Base-by-base conservation (phyloP, 2,888 invertebrate species). In the Tuta absoluta region DNA sequence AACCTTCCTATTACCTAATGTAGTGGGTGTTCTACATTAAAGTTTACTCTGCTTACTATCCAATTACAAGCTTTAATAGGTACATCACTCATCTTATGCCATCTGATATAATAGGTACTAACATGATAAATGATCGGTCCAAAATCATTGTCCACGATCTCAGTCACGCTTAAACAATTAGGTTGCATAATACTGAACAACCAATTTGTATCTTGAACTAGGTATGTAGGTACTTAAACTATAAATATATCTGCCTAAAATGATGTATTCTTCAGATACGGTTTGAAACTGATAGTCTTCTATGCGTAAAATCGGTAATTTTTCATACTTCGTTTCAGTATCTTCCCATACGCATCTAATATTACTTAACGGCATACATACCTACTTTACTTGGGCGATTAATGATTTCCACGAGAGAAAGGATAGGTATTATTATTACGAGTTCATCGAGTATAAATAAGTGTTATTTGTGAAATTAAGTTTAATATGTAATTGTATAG, bases 151-250 rank as follows among this genome's bases (percentile, higher is more conserved):
- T 68, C 69, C 63, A 65, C 64, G 65, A 72, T 70, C 70, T 51
- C 28, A 78, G 77, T 78, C 78, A 80, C 79, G 80, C 71, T 73
- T 51, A 73, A 77, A 75, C 77, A 74, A 78, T 79, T 77, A 71
- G 70, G 75, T 78, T 79, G 75, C 74, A 73, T 77, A 69, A 67
- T 67, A 67, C 62, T 65, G 65, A 62, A 67, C 71, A 76, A 80
- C 74, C 75, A 70, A 67, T 74, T 69, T 67, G 64, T 64, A 62
- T 70, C 28, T 7, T 33, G 33, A 8, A 10, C 33, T 8, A 33
- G 33, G 5, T 28, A 33, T 5, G 5, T 28, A 4, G 28, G 28
- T 28, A 28, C 28, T 28, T 28, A 28, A 2, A 28, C 28, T 28
- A 28, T 28, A 4, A 28, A 28, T 28, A 28, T 5, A 4, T 28